Conservation (phyloP, 2,797 vertebrate species). For the Chelon auratus region DNA sequence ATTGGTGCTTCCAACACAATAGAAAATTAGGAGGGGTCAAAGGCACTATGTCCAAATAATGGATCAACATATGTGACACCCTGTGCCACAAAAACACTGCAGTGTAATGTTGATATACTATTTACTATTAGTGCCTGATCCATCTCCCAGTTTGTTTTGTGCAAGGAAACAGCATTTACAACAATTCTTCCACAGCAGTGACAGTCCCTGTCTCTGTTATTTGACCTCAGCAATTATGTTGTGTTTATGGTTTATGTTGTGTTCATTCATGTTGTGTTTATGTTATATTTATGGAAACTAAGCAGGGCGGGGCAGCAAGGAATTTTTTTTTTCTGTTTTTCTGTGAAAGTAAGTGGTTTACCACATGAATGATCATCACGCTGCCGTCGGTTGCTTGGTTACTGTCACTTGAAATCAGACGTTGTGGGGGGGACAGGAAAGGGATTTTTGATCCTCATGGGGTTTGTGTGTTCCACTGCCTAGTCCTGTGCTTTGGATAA, state of each 20-base stretch:
- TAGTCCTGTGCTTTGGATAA: constrained; percentile 25
- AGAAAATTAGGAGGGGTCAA: constrained; percentile 28
- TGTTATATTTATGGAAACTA: too few species aligned
- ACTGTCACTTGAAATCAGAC: constrained; percentile 53
- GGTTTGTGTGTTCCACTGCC: constrained; percentile 16
- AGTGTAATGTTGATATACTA: not conserved
- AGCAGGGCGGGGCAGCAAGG: not conserved
- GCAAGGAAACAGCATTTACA: constrained; percentile 22
- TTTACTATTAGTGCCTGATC: not conserved
- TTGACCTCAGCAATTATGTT: constrained; percentile 36
- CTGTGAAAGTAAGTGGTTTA: constrained; percentile 58
- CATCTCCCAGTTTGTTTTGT: constrained; percentile 3
- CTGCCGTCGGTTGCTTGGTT: constrained; percentile 58
- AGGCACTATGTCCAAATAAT: constrained; percentile 15
- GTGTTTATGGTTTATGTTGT: too few species aligned
- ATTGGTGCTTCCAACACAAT: constrained; percentile 28
- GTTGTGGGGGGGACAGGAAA: constrained; percentile 11
- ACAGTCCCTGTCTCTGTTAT: constrained; percentile 5
- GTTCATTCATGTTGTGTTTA: too few species aligned
- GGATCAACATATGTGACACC: constrained; percentile 10
- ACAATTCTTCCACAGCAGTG: constrained; percentile 23
- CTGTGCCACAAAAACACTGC: constrained; percentile 1
- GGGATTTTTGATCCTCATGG: constrained; percentile 37
- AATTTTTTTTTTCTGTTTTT: constrained; percentile 42
- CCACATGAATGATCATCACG: constrained; percentile 59